phyloP scores from a whole-genome alignment of 2,113 vertebrate species.

The Zosterops borbonicus region DNA sequence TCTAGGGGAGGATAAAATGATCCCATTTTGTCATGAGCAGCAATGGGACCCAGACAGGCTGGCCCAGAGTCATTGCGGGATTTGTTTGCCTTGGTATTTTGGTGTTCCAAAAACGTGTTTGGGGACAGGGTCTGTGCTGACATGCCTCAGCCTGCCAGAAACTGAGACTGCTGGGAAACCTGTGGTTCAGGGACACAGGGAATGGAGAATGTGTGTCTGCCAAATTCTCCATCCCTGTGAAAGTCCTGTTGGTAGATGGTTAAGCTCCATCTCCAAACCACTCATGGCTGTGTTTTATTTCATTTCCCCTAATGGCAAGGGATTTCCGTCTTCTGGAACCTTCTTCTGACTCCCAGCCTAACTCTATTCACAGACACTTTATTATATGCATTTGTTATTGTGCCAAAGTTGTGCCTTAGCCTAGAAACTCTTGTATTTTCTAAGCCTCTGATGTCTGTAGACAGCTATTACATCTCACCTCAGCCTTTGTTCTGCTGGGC shows the following conservation, averaged over 20 bases:
- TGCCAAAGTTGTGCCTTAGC: neutral
- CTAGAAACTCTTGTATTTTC: neutral
- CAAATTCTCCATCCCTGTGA: neutral
- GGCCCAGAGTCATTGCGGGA: neutral
- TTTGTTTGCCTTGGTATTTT: neutral
- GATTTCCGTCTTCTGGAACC: slow-evolving; percentile 3
- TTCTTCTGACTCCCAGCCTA: neutral
- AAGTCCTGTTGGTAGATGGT: neutral
- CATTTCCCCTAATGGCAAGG: neutral
- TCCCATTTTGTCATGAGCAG: neutral
- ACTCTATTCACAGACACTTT: neutral
- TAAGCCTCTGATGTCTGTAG: neutral
- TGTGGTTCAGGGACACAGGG: neutral
- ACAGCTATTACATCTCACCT: neutral
- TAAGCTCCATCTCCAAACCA: neutral
- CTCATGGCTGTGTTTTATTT: neutral
- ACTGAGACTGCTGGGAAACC: neutral
- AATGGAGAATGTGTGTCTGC: neutral
- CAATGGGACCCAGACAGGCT: neutral
- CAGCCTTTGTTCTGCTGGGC: neutral
- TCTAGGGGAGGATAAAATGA: neutral
- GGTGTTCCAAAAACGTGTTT: neutral
- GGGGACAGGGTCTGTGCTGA: neutral
- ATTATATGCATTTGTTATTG: neutral
- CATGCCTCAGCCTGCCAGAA: neutral